Evolutionary conservation across 2,888 invertebrate genomes (phyloP), one percentile per base, ranked within the genome.

Genomic region (Macaria liturata): DNA sequence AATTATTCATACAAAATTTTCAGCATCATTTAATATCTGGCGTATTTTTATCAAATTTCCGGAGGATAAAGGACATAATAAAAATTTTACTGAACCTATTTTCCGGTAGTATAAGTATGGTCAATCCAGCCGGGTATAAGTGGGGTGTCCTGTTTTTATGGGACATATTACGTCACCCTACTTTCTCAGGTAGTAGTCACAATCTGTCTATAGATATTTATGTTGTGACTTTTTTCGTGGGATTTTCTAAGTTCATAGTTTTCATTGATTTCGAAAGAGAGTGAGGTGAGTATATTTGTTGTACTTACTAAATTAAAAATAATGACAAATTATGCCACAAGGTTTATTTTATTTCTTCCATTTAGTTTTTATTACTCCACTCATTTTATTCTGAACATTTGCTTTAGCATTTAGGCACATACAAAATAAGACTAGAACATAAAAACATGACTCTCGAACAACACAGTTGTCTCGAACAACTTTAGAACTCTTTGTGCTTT

Each of bases 71-170:
- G 68, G 59, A 61, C 55, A 62, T 56, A 74, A 74, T 82, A 83
- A 81, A 82, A 79, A 65, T 73, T 81, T 83, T 83, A 82, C 70
- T 74, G 62, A 68, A 66, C 76, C 82, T 77, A 81, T 81, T 81
- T 81, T 76, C 75, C 74, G 80, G 78, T 64, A 63, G 72, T 83
- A 83, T 1, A 83, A 83, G 66, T 74, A 79, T 81, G 83, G 83
- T 83, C 83, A 83, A 83, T 83, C 82, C 76, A 70, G 71, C 68
- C 49, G 43, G 68, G 72, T 74, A 70, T 73, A 71, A 69, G 71
- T 66, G 65, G 72, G 68, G 75, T 66, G 74, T 72, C 74, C 71
- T 69, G 66, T 54, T 80, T 81, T 83, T 83, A 83, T 80, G 72
- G 62, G 48, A 60, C 68, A 65, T 68, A 80, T 83, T 79, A 81